These are phyloP conservation scores for Ophioninae sp. DNA, from an alignment of 2,888 invertebrate species.

Conservation along the genomic window DNA sequence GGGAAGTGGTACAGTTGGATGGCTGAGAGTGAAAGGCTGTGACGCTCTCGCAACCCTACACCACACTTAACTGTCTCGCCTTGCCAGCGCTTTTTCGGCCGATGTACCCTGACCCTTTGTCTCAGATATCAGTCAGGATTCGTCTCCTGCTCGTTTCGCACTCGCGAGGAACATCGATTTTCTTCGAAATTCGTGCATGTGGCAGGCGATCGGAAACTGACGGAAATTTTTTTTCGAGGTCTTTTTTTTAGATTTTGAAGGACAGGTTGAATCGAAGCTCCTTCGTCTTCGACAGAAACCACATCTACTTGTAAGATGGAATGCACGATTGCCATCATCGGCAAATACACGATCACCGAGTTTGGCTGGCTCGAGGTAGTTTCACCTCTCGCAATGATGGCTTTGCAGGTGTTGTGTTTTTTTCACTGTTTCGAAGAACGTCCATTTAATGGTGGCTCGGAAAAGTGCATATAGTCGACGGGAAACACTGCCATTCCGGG, in stretches of 20 bases:
- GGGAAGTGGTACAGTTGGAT: slow-evolving; percentile 18
- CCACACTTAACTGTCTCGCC: background rate
- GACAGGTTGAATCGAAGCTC: background rate
- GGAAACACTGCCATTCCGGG: slow-evolving; percentile 28
- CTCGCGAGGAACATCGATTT: no score
- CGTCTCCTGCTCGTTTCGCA: background rate
- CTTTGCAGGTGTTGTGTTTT: background rate
- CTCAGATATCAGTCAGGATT: slow-evolving; percentile 15
- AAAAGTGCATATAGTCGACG: slow-evolving; percentile 15
- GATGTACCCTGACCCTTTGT: slow-evolving; percentile 39
- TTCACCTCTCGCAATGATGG: background rate
- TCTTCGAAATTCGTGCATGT: no score
- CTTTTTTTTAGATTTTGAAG: background rate
- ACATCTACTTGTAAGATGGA: no score
- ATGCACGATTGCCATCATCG: no score
- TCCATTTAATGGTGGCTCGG: slow-evolving; percentile 12
- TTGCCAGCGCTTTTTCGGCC: slow-evolving; percentile 27
- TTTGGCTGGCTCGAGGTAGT: background rate
- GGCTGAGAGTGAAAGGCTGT: slow-evolving; percentile 31
- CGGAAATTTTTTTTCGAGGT: no score
- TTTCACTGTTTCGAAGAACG: background rate
- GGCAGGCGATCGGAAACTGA: background rate
- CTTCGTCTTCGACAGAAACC: no score
- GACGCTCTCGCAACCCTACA: slow-evolving; percentile 19
- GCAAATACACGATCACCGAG: background rate